phyloP scores from a whole-genome alignment of 2,888 invertebrate species.

The Bruchidius siliquastri region DNA sequence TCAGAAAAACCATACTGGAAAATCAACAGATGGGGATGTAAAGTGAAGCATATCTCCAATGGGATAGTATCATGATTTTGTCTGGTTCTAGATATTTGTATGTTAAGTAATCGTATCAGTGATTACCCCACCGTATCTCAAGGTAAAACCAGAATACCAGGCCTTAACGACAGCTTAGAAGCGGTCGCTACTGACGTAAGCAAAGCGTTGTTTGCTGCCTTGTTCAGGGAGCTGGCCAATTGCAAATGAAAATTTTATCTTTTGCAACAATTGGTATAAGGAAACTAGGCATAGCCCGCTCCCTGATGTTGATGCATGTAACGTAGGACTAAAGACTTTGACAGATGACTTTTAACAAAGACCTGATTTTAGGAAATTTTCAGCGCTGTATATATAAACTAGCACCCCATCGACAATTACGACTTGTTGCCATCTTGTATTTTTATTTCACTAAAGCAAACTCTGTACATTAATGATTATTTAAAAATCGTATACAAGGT shows the following conservation, averaged over 20 bases:
- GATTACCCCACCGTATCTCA: slow-evolving; percentile 90
- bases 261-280: slow-evolving; percentile 6
- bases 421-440: too few species aligned
- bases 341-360: neutral
- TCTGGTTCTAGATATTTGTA: slow-evolving; percentile 67
- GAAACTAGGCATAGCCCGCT: slow-evolving; percentile 37
- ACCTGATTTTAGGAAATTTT: neutral
- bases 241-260: slow-evolving; percentile 4
- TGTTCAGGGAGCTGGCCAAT: slow-evolving; percentile 34
- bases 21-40: neutral
- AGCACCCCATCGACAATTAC: too few species aligned
- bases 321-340: neutral
- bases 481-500: too few species aligned
- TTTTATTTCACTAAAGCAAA: too few species aligned
- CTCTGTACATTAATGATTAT: too few species aligned
- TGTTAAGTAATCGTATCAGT: slow-evolving; percentile 78
- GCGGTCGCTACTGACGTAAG: slow-evolving; percentile 82
- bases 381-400: slow-evolving; percentile 13
- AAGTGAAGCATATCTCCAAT: neutral
- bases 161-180: slow-evolving; percentile 90
- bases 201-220: slow-evolving; percentile 5
- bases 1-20: too few species aligned
- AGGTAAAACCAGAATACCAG: slow-evolving; percentile 91
- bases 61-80: slow-evolving; percentile 4
- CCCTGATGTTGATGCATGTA: slow-evolving; percentile 31